These are phyloP conservation scores for Lophura nycthemera DNA, from an alignment of 2,113 vertebrate genomes.

Conservation along the genomic window DNA sequence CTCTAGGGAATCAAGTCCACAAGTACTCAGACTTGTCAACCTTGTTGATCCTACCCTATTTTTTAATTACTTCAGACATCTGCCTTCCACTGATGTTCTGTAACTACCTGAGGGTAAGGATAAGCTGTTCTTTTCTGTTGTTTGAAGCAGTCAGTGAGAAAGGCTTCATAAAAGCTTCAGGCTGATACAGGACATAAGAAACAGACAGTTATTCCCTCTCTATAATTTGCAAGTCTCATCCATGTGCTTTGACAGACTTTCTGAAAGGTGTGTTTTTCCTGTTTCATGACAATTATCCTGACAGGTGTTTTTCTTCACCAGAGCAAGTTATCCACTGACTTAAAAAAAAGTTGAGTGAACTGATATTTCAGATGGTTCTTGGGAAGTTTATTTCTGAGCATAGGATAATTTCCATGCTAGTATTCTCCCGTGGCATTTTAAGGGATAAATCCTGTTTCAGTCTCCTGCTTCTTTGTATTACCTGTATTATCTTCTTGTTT, in stretches of 20 bases:
- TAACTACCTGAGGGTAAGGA: background rate
- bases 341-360: background rate
- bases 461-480: background rate
- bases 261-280: background rate
- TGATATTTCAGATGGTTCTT: background rate
- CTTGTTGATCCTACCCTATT: background rate
- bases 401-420: background rate
- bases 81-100: background rate
- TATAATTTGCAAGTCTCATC: background rate
- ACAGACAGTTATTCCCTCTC: background rate
- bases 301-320: background rate
- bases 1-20: background rate
- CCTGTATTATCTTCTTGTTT: background rate
- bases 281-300: background rate
- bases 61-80: background rate
- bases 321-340: background rate
- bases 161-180: background rate
- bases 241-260: background rate
- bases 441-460: background rate
- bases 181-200: background rate
- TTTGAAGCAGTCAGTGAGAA: background rate
- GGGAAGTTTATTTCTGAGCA: background rate
- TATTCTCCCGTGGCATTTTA: background rate
- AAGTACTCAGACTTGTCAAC: background rate
- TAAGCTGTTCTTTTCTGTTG: background rate